Conservation (phyloP, 2,888 invertebrate species). For the Thalpophila matura region DNA sequence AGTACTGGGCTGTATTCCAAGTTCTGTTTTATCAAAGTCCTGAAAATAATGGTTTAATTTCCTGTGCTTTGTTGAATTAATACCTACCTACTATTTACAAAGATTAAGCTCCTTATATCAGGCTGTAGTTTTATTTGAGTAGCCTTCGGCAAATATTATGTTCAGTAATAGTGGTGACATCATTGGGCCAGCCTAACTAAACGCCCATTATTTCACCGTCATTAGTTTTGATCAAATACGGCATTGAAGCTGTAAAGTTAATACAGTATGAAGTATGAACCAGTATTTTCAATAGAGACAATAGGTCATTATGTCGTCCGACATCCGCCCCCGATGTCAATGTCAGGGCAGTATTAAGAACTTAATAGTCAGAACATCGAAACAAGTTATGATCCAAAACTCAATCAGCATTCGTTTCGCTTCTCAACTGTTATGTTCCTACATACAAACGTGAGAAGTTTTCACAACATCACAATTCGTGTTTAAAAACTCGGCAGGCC, state of each 20-base stretch:
- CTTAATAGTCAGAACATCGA: slow-evolving; percentile 3
- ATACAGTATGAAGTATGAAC: slow-evolving; percentile 3
- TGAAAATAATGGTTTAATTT: slow-evolving; percentile 15
- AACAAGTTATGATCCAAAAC: slow-evolving; percentile 7
- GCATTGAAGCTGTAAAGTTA: slow-evolving; percentile 19
- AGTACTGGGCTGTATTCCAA: slow-evolving; percentile 27
- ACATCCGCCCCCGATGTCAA: slow-evolving; percentile 27
- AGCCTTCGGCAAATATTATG: slow-evolving; percentile 33
- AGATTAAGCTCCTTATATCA: slow-evolving; percentile 5
- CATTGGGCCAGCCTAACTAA: slow-evolving; percentile 43
- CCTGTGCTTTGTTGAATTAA: not conserved
- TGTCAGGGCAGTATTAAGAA: slow-evolving; percentile 13
- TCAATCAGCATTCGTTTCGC: slow-evolving; percentile 21
- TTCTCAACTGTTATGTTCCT: slow-evolving; percentile 27
- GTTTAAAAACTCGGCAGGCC: slow-evolving; percentile 41
- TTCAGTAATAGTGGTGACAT: slow-evolving; percentile 60
- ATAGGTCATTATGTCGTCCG: slow-evolving; percentile 38
- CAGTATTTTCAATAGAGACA: slow-evolving; percentile 33
- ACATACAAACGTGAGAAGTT: slow-evolving; percentile 36
- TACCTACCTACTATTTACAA: slow-evolving; percentile 2
- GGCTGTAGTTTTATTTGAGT: slow-evolving; percentile 25
- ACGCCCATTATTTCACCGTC: slow-evolving; percentile 40
- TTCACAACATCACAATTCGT: slow-evolving; percentile 38
- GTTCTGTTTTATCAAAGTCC: slow-evolving; percentile 20
- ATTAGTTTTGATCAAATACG: slow-evolving; percentile 58